Evolutionary conservation across 2,888 invertebrate genomes (phyloP), one percentile per base, ranked within the genome.

Genomic region (Catocala sponsa): DNA sequence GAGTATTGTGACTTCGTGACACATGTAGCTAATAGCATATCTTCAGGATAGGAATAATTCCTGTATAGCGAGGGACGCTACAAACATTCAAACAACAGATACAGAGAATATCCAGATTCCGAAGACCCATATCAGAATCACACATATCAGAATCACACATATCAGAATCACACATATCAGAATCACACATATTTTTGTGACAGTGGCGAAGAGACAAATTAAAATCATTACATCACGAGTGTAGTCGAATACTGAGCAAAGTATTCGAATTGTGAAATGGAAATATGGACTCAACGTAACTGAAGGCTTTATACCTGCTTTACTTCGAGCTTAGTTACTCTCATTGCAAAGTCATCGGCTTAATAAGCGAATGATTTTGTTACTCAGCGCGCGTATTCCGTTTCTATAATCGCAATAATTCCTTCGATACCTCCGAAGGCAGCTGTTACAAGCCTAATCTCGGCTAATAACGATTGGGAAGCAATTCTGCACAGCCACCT

Each of bases 381-480:
- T 48, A 51, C 49, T 59, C 32, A 15, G 25, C 10, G 47, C 59
- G 57, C 52, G 61, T 60, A 61, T 62, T 70, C 57, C 57, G 68
- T 67, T 73, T 75, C 68, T 74, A 74, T 77, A 80, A 80, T 77
- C 72, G 71, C 70, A 80, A 81, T 79, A 74, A 79, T 74, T 81
- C 72, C 43, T 66, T 65, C 69, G 59, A 71, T 72, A 70, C 66
- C 73, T 64, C 56, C 49, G 60, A 42, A 65, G 69, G 65, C 80
- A 84, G 77, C 79, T 81, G 83, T 77, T 80, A 66, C 73, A 58
- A 56, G 64, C 64, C 71, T 79, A 80, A 80, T 81, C 79, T 76
- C 56, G 65, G 56, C 72, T 78, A 72, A 68, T 82, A 79, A 78
- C 76, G 70, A 75, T 72, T 72, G 63, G 57, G 59, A 73, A 69